phyloP scores from a whole-genome alignment of 2,113 vertebrate genomes.

The Pseudopipra pipra region DNA sequence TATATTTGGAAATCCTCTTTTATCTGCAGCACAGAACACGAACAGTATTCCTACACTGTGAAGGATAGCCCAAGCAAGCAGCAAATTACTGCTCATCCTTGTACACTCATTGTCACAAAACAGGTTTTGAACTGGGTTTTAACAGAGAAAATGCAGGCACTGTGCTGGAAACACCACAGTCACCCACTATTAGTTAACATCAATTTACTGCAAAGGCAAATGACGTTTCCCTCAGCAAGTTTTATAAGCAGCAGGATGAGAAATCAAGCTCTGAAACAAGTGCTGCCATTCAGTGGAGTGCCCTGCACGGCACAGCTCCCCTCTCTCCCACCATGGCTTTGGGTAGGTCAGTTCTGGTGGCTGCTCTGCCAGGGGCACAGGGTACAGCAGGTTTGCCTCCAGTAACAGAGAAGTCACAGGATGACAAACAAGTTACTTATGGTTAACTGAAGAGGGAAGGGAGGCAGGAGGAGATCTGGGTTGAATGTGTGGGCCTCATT shows the following conservation, averaged over 20 bases:
- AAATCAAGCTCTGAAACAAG: not conserved
- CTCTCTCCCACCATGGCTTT: not conserved
- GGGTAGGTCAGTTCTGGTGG: not conserved
- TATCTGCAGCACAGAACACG: not conserved
- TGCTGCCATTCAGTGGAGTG: not conserved
- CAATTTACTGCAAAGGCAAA: not conserved
- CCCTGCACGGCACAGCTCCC: not conserved
- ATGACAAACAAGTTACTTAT: not conserved
- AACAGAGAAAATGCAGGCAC: not conserved
- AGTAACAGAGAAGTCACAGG: not conserved
- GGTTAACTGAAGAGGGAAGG: not conserved
- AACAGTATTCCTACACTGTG: not conserved
- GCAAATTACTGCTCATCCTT: not conserved
- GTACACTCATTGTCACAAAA: not conserved
- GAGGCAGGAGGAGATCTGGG: not conserved
- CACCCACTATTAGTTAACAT: not conserved
- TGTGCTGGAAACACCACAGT: not conserved
- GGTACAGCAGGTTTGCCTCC: not conserved
- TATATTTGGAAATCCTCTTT: not conserved
- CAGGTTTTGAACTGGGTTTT: not conserved
- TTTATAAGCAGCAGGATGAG: not conserved
- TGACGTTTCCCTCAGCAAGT: not conserved
- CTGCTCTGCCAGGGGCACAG: not conserved
- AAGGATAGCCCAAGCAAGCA: not conserved
- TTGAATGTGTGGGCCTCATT: not conserved